Conservation (phyloP, 1,140 invertebrate genomes). For the Brachionus calyciflorus region DNA sequence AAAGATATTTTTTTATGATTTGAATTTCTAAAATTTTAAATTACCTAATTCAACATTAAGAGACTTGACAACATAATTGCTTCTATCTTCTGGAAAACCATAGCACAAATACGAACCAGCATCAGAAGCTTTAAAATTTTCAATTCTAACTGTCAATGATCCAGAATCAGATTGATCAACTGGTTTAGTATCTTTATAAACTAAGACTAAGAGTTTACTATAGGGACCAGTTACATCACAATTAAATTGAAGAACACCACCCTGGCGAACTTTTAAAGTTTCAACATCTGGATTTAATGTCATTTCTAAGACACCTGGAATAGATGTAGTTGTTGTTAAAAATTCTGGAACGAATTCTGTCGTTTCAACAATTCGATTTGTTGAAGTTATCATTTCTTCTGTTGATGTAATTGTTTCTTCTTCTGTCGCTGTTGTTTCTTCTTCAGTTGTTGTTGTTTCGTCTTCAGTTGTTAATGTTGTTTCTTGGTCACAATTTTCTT, state of each 20-base stretch:
- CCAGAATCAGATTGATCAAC: conserved; percentile 15
- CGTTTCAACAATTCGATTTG: too few relatives aligned
- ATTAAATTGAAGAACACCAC: background rate
- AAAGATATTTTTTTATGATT: too few relatives aligned
- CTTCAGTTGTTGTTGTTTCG: background rate
- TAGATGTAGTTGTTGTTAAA: background rate
- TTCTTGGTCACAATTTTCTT: background rate
- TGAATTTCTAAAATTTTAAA: too few relatives aligned
- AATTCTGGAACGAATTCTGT: too few relatives aligned
- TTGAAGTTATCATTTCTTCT: too few relatives aligned
- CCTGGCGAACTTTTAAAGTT: background rate
- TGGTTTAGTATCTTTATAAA: conserved; percentile 28
- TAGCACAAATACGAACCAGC: conserved; percentile 12
- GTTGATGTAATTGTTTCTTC: too few relatives aligned
- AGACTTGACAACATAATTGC: background rate
- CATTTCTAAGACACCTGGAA: background rate
- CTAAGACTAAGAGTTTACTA: background rate
- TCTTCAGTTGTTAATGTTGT: background rate
- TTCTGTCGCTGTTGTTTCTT: too few relatives aligned
- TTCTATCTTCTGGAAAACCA: conserved; percentile 26
- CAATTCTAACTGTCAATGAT: background rate
- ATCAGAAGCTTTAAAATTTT: conserved; percentile 3
- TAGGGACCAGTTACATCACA: background rate
- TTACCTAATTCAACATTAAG: too few relatives aligned
- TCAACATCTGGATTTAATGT: background rate